Base-by-base conservation (phyloP, 2,113 vertebrate species). In the Ramphastos sulfuratus region DNA sequence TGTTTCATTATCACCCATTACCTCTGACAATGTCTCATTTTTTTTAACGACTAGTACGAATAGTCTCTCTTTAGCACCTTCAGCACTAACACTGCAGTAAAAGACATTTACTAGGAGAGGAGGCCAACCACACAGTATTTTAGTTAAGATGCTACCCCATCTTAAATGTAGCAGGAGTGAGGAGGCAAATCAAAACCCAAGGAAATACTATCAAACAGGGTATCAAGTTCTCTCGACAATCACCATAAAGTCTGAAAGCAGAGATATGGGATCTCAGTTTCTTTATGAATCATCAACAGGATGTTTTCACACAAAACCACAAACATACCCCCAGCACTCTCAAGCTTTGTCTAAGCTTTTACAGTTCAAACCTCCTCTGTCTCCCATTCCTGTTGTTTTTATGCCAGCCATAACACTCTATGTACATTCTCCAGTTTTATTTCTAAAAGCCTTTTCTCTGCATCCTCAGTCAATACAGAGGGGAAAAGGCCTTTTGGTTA, bases 1-100 rank as follows among this genome's bases (percentile, higher is more conserved):
- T 71, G 75, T 93, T 96, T 97, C 96, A 98, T 98, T 98, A 97
- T 92, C 97, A 96, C 97, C 93, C 70, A 35, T 82, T 87, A 39
- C 17, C 13, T 55, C 44, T 37, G 75, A 87, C 37, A 86, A 60
- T 63, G 46, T 77, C 70, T 90, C 54, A 20, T 73, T 64, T 65
- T 63, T 55, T 55, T 58, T 46, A 87, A 80, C 87, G 54, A 79
- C 50, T 80, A 48, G 9, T 5, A 48, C 24, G 69, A 87, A 18
- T 16, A 83, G 89, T 75, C 71, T 82, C 64, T 65, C 75, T 50
- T 79, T 78, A 95, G 84, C 31, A 63, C 64, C 56, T 64, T 21
- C 66, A 71, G 30, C 44, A 37, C 15, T 18, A 81, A 48, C 4
- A 16, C 2, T 42, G 61, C 87, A 44, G 17, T 63, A 82, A 52